Evolutionary conservation across 2,888 invertebrate species (phyloP).

Genomic region (Euplexia lucipara): DNA sequence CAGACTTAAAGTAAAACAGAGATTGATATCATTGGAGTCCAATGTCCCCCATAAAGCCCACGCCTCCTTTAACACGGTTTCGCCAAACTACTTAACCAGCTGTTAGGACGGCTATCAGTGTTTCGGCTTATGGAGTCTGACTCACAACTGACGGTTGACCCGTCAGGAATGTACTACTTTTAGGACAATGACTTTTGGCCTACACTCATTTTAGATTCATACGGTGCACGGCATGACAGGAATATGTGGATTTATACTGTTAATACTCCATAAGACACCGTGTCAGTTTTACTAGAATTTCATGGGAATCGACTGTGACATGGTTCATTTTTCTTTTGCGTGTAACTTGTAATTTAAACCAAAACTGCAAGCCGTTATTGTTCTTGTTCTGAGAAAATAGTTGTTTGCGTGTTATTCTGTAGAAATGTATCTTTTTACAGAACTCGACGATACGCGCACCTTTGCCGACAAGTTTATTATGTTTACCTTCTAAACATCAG

Average conservation of each 20-base stretch:
- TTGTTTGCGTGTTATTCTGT: neutral
- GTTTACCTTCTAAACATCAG: too few relatives aligned
- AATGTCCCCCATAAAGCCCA: conserved; percentile 53
- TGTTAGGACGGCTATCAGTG: conserved; percentile 23
- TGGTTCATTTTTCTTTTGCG: conserved; percentile 15
- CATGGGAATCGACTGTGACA: neutral
- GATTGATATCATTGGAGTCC: conserved; percentile 33
- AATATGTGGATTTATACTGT: conserved; percentile 24
- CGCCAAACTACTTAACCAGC: conserved; percentile 29
- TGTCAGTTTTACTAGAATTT: conserved; percentile 7
- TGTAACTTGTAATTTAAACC: conserved; percentile 38
- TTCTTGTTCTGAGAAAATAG: conserved; percentile 48
- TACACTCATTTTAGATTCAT: conserved; percentile 57
- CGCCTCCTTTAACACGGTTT: conserved; percentile 66
- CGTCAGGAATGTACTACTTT: conserved; percentile 75
- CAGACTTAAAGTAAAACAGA: conserved; percentile 23
- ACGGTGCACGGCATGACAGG: conserved; percentile 29
- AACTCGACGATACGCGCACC: too few relatives aligned
- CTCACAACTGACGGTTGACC: conserved; percentile 63
- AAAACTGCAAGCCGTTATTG: conserved; percentile 27
- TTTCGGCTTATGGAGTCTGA: conserved; percentile 62
- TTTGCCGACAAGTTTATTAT: too few relatives aligned
- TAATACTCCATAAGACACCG: conserved; percentile 8
- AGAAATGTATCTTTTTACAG: conserved; percentile 1
- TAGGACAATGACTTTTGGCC: conserved; percentile 78